Evolutionary conservation across 2,888 invertebrate species (phyloP), one percentile per base, ranked within the genome.

Genomic region (Coleophora deauratella): DNA sequence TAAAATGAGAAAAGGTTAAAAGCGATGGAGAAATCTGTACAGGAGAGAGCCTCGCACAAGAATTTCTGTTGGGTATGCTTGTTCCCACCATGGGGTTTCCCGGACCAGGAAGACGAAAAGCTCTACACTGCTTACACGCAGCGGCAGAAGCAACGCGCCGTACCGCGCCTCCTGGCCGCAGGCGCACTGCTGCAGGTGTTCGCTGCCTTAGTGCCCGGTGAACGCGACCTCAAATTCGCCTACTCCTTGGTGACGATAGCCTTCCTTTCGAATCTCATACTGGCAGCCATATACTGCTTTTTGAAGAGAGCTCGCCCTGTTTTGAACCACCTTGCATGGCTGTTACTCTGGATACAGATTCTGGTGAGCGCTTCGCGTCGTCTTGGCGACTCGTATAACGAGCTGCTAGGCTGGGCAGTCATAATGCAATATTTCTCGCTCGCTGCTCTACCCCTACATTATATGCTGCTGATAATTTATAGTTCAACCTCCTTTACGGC

Each of bases 391-490:
- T 73, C 82, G 9, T 81, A 78, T 57, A 82, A 84, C 54, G 91
- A 93, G 67, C 87, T 90, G 46, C 86, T 94, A 3, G 93, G 92
- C 37, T 93, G 93, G 93, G 89, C 92, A 11, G 80, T 93, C 49
- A 85, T 94, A 35, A 72, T 93, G 54, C 90, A 92, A 57, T 94
- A 93, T 66, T 87, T 93, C 51, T 89, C 92, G 38, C 89, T 92
- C 62, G 91, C 92, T 40, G 90, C 92, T 1, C 72, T 94, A 53
- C 94, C 94, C 0, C 81, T 94, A 45, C 87, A 74, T 60, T 68
- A 66, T 42, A 39, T 72, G 42, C 31, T 73, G 27, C 51, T 79
- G 42, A 56, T 72, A 41, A 39, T 72, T 36, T 82, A 81, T 52
- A 80, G 77, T 46, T 45, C 50, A 27, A 41, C 77, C 27, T 74